Base-by-base conservation (phyloP, 2,113 vertebrate species). In the Engraulis encrasicolus region DNA sequence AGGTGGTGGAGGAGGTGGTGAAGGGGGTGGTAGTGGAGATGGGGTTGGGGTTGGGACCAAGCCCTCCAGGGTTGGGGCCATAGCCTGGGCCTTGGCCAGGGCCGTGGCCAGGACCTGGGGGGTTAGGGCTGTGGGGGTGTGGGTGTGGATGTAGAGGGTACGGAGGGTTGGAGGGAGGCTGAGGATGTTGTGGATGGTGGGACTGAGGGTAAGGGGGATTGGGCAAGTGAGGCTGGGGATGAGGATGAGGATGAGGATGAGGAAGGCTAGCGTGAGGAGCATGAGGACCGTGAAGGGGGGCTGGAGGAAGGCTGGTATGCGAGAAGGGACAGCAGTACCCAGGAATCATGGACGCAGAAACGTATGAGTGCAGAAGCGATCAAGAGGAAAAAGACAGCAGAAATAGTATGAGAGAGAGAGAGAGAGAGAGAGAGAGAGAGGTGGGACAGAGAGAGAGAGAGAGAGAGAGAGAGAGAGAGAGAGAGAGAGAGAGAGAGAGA, bases 1-100 rank as follows among this genome's bases (percentile, higher is more conserved):
- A 31, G 66, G 12, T 74, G 31, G 66, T 11, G 19, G 18, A 4
- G 90, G 94, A 90, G 92, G 92, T 94, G 90, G 40, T 45, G 40
- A 9, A 3, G 40, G 40, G 83, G 83, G 82, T 79, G 79, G 92
- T 90, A 88, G 85, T 31, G 78, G 66, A 31, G 66, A 2, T 74
- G 31, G 66, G 27, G 19, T 1, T 20, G 90, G 94, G 90, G 92
- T 92, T 94, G 90, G 92, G 93, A 88, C 96, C 95, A 95, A 92
- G 93, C 89, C 90, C 91, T n/a, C n/a, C n/a, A 38, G 88, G 89
- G 95, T 93, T 95, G 92, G 92, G 94, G 91, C 93, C 92, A 92
- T 95, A 93, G 89, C 89, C 86, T 78, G 85, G 89, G 84, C 20
- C 84, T 85, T 84, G 83, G 83, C 84, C 79, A 78, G 92, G 90